Base-by-base conservation (phyloP, 2,797 vertebrate species). In the Myotis findleyi region DNA sequence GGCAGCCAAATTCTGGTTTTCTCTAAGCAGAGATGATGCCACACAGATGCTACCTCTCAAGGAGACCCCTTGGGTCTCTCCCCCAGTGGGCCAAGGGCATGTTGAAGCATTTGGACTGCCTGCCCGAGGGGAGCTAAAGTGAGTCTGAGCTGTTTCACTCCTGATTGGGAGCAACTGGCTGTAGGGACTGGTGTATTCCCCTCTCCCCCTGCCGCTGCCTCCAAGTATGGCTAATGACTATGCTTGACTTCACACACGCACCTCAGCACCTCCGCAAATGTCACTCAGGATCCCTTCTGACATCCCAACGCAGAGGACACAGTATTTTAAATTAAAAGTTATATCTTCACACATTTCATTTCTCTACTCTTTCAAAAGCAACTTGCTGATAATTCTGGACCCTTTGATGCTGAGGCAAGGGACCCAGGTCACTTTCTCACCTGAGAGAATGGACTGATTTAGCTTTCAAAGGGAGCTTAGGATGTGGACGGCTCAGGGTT, bases 241-340 rank as follows among this genome's bases (percentile, higher is more conserved):
- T 0, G 6, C 49, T 69, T 81, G 91, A 93, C 94, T 92, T 95
- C 82, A 73, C 85, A 53, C 0, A 0, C 64, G 95, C 82, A 76
- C 87, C 94, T 93, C 41, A 4, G 73, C 93, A 64, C 86, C 71
- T 94, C 92, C 9, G 11, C 73, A 93, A 83, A 92, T 91, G 94
- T 94, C 96, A 96, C 82, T 96, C 93, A 80, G 89, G 84, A 87
- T 92, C 91, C 75, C 77, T 87, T 87, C 92, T 73, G 87, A 91
- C 85, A 83, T 7, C 87, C 87, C 27, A 38, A 90, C 3, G 85
- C 69, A 87, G 77, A 84, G 87, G 93, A 82, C 89, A 95, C 51
- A 0, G 4, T 17, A 85, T 95, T 97, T 95, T 94, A 93, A 90
- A 87, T 95, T 88, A 96, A 97, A 96, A 95, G 77, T 76, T 94